phyloP scores from a whole-genome alignment of 2,797 vertebrate species.

The Champsocephalus gunnari region DNA sequence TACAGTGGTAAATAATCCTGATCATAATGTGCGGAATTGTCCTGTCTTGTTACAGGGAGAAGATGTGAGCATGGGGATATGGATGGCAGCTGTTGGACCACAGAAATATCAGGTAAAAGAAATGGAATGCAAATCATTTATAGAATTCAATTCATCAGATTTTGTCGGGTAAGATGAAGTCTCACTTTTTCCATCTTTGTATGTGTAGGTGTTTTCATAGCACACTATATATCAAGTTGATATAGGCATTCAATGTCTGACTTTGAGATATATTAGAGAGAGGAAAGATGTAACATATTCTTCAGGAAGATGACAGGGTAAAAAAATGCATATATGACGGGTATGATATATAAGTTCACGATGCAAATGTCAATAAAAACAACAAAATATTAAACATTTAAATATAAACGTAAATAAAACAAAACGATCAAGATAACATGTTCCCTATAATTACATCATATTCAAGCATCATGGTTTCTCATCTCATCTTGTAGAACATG shows the following conservation, averaged over 20 bases:
- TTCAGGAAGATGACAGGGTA: not conserved
- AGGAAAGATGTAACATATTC: not conserved
- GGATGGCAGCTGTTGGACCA: slow-evolving; percentile 98
- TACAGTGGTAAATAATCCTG: too few relatives aligned
- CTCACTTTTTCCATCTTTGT: not conserved
- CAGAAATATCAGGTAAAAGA: slow-evolving; percentile 90
- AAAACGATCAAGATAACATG: too few relatives aligned
- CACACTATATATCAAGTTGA: slow-evolving; percentile 2
- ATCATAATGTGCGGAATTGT: slow-evolving; percentile 11
- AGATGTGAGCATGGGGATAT: slow-evolving; percentile 99
- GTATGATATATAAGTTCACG: not conserved
- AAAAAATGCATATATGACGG: not conserved
- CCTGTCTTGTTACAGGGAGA: slow-evolving; percentile 87
- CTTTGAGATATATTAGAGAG: slow-evolving; percentile 1
- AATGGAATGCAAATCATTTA: not conserved
- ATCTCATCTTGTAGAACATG: not conserved
- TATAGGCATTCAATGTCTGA: slow-evolving; percentile 14
- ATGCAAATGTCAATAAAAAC: slow-evolving; percentile 6
- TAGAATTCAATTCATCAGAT: slow-evolving; percentile 16
- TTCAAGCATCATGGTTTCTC: not conserved
- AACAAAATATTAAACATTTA: not conserved
- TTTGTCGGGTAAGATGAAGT: not conserved
- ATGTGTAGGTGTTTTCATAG: not conserved
- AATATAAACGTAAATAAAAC: too few relatives aligned
- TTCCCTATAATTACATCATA: not conserved